A percentile compares a stretch with the other conserved stretches of the same genome.
Conservation (phyloP, 2,113 vertebrate genomes). For the Cettia cetti region DNA sequence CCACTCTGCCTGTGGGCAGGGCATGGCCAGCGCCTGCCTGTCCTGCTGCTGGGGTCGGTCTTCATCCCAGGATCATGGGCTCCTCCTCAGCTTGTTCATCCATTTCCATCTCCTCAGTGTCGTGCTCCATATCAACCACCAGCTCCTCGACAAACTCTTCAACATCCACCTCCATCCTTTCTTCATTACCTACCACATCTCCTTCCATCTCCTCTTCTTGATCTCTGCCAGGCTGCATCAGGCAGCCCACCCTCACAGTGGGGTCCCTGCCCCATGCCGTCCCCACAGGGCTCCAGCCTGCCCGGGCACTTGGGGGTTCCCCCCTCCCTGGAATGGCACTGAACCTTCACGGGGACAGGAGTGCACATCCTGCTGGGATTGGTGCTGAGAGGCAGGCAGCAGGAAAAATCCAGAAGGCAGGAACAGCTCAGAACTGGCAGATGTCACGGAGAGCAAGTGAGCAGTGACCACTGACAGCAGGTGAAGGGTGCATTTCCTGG, state of each 20-base stretch:
- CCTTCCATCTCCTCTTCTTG: not conserved
- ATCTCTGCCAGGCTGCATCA: not conserved
- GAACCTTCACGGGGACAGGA: not conserved
- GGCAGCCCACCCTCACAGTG: not conserved
- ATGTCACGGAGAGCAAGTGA: not conserved
- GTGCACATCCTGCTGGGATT: not conserved
- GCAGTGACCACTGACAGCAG: not conserved
- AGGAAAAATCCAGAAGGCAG: not conserved
- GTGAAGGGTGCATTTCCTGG: not conserved
- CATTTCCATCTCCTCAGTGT: not conserved
- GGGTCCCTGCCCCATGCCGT: not conserved
- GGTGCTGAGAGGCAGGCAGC: not conserved
- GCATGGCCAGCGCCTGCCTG: not conserved
- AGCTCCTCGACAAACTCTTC: not conserved
- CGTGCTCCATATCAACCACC: not conserved
- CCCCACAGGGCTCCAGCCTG: not conserved
- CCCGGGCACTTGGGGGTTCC: accelerated
- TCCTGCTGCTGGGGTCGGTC: not conserved
- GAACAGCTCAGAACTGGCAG: not conserved
- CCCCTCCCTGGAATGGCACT: not conserved
- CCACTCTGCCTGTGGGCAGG: no score
- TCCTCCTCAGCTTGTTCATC: not conserved
- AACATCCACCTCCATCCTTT: not conserved
- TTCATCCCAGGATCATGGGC: not conserved
- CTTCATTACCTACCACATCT: not conserved